phyloP scores from a whole-genome alignment of 2,113 vertebrate species.

The Microcebus lehilahytsara region DNA sequence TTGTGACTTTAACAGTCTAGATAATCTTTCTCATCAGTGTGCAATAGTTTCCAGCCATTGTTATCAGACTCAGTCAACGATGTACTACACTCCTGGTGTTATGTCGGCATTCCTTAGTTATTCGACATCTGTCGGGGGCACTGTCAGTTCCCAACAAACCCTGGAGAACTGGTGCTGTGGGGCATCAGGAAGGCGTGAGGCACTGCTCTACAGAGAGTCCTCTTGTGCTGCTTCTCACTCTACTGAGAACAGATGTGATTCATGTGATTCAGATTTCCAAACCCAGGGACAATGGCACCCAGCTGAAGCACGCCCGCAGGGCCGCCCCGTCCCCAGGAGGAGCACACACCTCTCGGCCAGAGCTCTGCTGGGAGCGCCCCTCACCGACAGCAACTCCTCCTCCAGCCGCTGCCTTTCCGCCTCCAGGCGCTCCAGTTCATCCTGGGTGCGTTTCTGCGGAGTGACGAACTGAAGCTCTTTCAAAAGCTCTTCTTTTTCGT shows the following conservation, averaged over 20 bases:
- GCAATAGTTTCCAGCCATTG: constrained; percentile 63
- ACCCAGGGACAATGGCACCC: constrained; percentile 35
- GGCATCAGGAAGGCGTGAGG: constrained; percentile 2
- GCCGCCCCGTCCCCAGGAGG: neutral
- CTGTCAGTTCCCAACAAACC: constrained; percentile 59
- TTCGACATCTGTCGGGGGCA: constrained; percentile 71
- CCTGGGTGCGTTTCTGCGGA: constrained; percentile 82
- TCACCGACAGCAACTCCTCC: constrained; percentile 85
- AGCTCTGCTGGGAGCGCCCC: constrained; percentile 84
- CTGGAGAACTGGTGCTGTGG: constrained; percentile 39
- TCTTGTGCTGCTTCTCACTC: constrained; percentile 36
- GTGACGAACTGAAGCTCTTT: constrained; percentile 90
- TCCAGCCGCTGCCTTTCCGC: constrained; percentile 87
- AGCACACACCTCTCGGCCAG: constrained; percentile 86
- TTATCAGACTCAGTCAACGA: constrained; percentile 56
- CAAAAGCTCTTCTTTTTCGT: constrained; percentile 90
- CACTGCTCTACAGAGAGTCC: constrained; percentile 38
- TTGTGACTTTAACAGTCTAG: constrained; percentile 54
- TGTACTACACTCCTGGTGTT: constrained; percentile 59
- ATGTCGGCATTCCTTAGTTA: constrained; percentile 73
- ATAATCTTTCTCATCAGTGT: constrained; percentile 72
- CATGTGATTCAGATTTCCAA: constrained; percentile 10
- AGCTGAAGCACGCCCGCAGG: constrained; percentile 41
- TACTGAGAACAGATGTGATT: neutral
- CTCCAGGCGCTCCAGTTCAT: constrained; percentile 85